Base-by-base conservation (phyloP, 1,140 invertebrate species). In the Homarus americanus region DNA sequence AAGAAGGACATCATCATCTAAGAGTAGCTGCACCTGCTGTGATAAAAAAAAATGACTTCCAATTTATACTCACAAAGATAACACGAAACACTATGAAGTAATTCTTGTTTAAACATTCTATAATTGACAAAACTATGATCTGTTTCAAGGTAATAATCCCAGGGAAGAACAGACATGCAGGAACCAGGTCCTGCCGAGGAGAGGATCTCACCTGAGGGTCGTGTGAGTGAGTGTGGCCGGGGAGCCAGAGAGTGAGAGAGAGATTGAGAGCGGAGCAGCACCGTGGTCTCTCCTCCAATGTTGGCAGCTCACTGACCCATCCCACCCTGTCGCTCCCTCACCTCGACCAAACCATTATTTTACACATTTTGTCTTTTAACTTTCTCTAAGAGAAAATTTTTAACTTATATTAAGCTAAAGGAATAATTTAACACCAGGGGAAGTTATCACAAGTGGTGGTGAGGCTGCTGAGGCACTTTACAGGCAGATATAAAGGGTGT, bases 221-320 rank as follows among this genome's bases (percentile, higher is more conserved):
- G 53, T 32, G n/a, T 32, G 63, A 32, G n/a, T 32, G 63, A 69
- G 53, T 12, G 32, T 63, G 49, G n/a, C 12, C 5, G 53, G 20
- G 44, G 44, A 58, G 28, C 10, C 28, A 63, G n/a, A 38, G 41
- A n/a, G n/a, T n/a, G n/a, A 7, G 32, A 58, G 28, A 69, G 28
- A 69, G 79, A 63, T 12, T 36, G 79, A 58, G 79, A 82, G 41
- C 40, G 49, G n/a, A 41, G 32, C 12, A 41, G 32, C 40, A 20
- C 49, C 49, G 79, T 82, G 49, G 34, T 36, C 32, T 36, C 63
- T 24, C 28, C 24, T 63, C 79, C 79, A 63, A 49, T 82, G 79
- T 53, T 82, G 79, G 79, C 79, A 82, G 49, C 53, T 15, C 53
- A 82, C 79, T 82, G n/a, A n/a, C n/a, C n/a, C 28, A 63, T 41